Evolutionary conservation across 2,113 vertebrate species (phyloP), one percentile per base, ranked within the genome.

Genomic region (Sinocyclocheilus rhinocerous): DNA sequence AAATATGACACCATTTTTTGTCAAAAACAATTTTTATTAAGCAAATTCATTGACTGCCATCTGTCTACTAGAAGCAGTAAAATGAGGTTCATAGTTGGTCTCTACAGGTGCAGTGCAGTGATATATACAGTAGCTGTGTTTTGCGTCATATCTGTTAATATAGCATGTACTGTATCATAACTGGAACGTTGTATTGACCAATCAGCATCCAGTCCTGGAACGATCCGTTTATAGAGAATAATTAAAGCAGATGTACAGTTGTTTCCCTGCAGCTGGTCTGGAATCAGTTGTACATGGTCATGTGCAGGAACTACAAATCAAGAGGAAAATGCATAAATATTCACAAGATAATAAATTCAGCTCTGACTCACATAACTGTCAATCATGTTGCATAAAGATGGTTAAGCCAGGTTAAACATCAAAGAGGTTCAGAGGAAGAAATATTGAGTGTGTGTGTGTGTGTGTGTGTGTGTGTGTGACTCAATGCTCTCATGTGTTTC

Each of bases 241-340:
- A 11, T 29, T 69, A 39, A 50, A 33, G 50, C 20, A 36, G 29
- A 39, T 67, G 20, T 22, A 52, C n/a, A 8, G 59, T 7, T 18
- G 39, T 18, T 83, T 57, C 73, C 18, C 29, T 39, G n/a, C 16
- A 20, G 52, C 61, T 79, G 84, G 9, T 81, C 33, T 45, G 33
- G 36, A 81, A 1, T 94, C 91, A 95, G 93, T 92, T 95, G 93
- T 94, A 94, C 92, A 94, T 91, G 65, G 94, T 95, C 92, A 93
- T 90, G 50, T 93, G 91, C 83, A 95, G 93, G 93, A 94, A 95
- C 94, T 95, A 90, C 15, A 92, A 91, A 87, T 70, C 87, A 88
- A 55, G 84, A 90, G 83, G 89, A 57, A 2, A 86, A 16, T 88
- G 48, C 29, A 82, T 20, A 11, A 26, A 69, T 81, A 73, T 73